phyloP scores from a whole-genome alignment of 2,113 vertebrate species.

The Porphyrio hochstetteri region DNA sequence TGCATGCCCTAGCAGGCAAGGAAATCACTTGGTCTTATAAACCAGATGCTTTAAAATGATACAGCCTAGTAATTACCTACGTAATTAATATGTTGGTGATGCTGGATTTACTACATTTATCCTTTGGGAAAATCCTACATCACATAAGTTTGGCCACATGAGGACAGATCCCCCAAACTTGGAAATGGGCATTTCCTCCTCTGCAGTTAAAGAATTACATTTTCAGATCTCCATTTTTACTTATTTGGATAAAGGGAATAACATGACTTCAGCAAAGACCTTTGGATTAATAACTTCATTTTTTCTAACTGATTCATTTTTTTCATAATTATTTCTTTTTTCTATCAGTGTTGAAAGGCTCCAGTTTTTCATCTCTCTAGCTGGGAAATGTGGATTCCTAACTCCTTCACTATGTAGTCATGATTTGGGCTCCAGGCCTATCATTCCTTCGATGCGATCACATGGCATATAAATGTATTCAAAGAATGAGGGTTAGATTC shows the following conservation, averaged over 20 bases:
- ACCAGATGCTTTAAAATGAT: neutral
- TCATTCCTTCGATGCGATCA: neutral
- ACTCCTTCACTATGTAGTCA: neutral
- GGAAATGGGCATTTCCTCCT: neutral
- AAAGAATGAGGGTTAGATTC: constrained; percentile 4
- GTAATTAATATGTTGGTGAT: neutral
- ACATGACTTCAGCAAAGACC: neutral
- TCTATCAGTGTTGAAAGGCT: neutral
- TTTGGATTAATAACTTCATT: neutral
- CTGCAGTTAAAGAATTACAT: neutral
- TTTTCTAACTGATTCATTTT: neutral
- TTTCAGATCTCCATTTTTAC: neutral
- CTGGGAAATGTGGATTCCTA: constrained; percentile 3
- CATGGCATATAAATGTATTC: neutral
- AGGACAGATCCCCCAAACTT: neutral
- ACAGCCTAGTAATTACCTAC: neutral
- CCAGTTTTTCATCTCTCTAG: neutral
- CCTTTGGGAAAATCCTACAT: neutral
- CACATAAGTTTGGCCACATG: neutral
- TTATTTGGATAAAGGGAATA: neutral
- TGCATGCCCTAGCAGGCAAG: neutral
- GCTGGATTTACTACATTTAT: neutral
- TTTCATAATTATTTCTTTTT: neutral
- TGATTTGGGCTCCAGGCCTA: neutral
- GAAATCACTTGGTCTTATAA: neutral